These are phyloP conservation scores for Craterocephalus amniculus DNA, from an alignment of 2,797 vertebrate genomes.

Conservation along the genomic window DNA sequence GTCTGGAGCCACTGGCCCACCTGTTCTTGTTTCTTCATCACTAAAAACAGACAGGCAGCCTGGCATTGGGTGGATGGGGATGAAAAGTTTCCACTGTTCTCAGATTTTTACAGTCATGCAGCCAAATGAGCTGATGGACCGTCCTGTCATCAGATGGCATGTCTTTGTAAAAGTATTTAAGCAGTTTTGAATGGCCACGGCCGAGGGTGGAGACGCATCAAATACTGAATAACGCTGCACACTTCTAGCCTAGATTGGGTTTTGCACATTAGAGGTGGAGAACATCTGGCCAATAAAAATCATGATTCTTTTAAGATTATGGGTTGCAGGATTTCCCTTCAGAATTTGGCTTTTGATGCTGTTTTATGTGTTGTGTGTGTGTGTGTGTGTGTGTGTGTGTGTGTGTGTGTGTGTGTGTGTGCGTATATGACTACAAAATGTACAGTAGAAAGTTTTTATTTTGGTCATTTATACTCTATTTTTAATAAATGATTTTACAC, in stretches of 20 bases:
- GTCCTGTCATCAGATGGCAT: not conserved
- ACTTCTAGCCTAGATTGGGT: not conserved
- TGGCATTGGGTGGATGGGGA: slow-evolving; percentile 17
- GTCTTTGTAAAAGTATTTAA: not conserved
- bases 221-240: not conserved
- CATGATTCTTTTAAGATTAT: not conserved
- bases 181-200: not conserved
- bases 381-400: too few relatives aligned
- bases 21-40: slow-evolving; percentile 73
- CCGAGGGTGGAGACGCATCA: not conserved
- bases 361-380: too few relatives aligned
- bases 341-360: not conserved
- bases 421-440: too few relatives aligned
- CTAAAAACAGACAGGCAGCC: slow-evolving; percentile 35
- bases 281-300: not conserved
- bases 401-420: too few relatives aligned
- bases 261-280: not conserved
- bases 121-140: not conserved
- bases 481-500: too few relatives aligned
- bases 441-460: too few relatives aligned
- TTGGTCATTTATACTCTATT: too few relatives aligned
- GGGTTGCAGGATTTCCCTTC: not conserved
- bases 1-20: slow-evolving; percentile 73
- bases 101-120: slow-evolving; percentile 6
- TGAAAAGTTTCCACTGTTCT: slow-evolving; percentile 22